Evolutionary conservation across 1,140 invertebrate genomes (phyloP).

Genomic region (Helicoverpa zea): DNA sequence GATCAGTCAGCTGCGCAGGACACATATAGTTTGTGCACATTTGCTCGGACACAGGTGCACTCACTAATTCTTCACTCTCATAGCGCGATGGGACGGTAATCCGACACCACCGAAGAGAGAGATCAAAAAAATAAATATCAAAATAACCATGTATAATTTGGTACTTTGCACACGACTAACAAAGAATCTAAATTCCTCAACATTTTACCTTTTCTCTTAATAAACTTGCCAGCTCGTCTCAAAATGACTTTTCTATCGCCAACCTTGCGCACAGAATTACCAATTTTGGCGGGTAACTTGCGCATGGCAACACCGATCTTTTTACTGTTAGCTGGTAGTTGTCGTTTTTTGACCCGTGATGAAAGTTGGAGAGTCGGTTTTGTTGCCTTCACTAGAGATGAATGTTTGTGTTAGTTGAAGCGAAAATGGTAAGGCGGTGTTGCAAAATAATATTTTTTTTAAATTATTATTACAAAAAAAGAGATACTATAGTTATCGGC

Average conservation of each 20-base stretch:
- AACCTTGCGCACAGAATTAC: conserved; percentile 60
- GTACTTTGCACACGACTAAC: neutral
- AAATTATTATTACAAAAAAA: too few species aligned
- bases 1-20: too few species aligned
- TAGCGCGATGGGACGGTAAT: too few species aligned
- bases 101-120: too few species aligned
- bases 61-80: too few species aligned
- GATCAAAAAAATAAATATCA: too few species aligned
- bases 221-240: conserved; percentile 70
- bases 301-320: conserved; percentile 31
- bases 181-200: neutral
- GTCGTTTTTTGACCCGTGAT: conserved; percentile 14
- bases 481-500: too few species aligned
- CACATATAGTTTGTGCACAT: too few species aligned
- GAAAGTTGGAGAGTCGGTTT: neutral
- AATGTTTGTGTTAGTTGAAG: conserved; percentile 21
- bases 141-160: too few species aligned
- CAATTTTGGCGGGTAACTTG: conserved; percentile 44
- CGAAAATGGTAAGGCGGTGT: neutral
- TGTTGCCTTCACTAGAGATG: neutral
- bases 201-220: conserved; percentile 77
- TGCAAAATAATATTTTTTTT: neutral
- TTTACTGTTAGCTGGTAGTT: conserved; percentile 12
- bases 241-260: conserved; percentile 67
- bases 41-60: too few species aligned